Evolutionary conservation across 2,113 vertebrate genomes (phyloP), one percentile per base, ranked within the genome.

Genomic region (Anarrhichthys ocellatus): DNA sequence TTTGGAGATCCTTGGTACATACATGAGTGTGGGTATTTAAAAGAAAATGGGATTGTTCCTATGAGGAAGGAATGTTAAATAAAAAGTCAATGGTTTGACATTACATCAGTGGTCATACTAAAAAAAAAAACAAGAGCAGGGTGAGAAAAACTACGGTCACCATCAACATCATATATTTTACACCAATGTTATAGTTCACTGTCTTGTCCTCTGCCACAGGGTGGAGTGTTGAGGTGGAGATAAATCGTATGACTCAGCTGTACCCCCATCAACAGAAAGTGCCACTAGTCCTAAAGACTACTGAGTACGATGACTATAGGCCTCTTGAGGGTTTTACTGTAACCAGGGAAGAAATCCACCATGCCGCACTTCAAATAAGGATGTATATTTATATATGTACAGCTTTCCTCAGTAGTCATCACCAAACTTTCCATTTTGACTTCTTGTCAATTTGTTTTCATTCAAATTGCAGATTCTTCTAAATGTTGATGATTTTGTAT

Each of bases 211-310:
- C 42, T 40, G 79, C 71, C 66, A 48, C 62, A 73, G 87, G 80
- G 69, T 81, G 86, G 73, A 82, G 80, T 67, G 80, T 76, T 65
- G 83, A 86, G 59, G 81, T 82, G 82, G 44, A 74, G 76, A 74
- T 81, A 61, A 81, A 79, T 76, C 17, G 29, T 64, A 34, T 85
- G 87, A 90, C 77, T 91, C 89, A 82, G 70, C 77, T 32, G 38
- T 72, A 63, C 18, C 36, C 54, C 44, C 29, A 20, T 82, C 82
- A 83, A 68, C 63, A 84, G 75, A 84, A 86, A 87, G 68, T 56
- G 58, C 69, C 48, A 86, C 81, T 42, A 76, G 74, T 24, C 72
- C 63, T 66, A 50, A 6, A 73, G 67, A 65, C 52, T 69, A 62
- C 64, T 79, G 74, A 88, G 65, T 76, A 24, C 81, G 56, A 40